Conservation (phyloP, 2,888 invertebrate genomes). For the Diarsia rubi region DNA sequence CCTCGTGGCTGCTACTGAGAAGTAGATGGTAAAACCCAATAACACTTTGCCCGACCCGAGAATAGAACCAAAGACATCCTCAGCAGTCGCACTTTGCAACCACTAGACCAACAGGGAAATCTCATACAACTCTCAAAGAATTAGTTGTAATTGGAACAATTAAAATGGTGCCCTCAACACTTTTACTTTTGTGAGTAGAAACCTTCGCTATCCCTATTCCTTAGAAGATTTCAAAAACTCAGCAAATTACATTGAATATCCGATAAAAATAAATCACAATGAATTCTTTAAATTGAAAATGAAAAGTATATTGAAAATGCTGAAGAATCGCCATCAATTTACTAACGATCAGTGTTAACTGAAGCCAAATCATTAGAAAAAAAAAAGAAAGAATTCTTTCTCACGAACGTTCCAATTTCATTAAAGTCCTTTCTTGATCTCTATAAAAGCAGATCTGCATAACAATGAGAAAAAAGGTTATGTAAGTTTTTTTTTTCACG, state of each 20-base stretch:
- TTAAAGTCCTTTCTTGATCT: constrained; percentile 51
- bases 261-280: not conserved
- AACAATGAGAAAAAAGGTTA: constrained; percentile 42
- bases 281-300: not conserved
- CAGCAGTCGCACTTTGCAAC: no score
- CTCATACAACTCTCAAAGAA: not conserved
- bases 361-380: constrained; percentile 17
- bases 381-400: constrained; percentile 20
- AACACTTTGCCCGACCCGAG: no score
- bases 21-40: no score
- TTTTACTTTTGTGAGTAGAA: not conserved
- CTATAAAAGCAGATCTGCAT: constrained; percentile 46
- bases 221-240: not conserved
- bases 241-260: not conserved
- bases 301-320: not conserved
- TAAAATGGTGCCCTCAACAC: not conserved
- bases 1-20: no score
- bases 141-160: not conserved
- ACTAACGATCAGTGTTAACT: constrained; percentile 20
- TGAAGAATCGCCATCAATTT: constrained; percentile 27
- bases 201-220: not conserved
- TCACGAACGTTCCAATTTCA: constrained; percentile 55
- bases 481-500: constrained; percentile 11
- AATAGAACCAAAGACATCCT: no score
- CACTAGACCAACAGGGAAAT: not conserved